A percentile compares a stretch with the other conserved stretches of the same genome.
phyloP scores from a whole-genome alignment of 2,888 invertebrate genomes.

The Anthophora plumipes region DNA sequence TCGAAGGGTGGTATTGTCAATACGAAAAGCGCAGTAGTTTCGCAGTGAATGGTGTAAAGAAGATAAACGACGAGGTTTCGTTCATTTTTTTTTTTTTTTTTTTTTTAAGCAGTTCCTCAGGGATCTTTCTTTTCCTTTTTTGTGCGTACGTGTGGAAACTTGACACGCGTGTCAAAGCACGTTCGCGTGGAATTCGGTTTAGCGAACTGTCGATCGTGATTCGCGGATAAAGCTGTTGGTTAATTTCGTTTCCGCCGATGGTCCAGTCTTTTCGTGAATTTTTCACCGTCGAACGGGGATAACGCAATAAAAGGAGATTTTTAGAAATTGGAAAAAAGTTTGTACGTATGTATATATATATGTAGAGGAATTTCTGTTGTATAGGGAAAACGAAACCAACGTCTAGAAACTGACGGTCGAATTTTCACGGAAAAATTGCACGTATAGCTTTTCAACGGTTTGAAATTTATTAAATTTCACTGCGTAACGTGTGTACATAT shows the following conservation, averaged over 20 bases:
- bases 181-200: slow-evolving; percentile 10
- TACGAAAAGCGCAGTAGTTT: not conserved
- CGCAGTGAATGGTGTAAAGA: slow-evolving; percentile 34
- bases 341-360: too few relatives aligned
- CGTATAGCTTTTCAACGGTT: not conserved
- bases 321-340: too few relatives aligned
- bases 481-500: not conserved
- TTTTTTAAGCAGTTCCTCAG: not conserved
- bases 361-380: too few relatives aligned
- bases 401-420: not conserved
- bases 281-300: not conserved
- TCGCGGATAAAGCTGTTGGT: not conserved
- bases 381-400: not conserved
- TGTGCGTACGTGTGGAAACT: too few relatives aligned
- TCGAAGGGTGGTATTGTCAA: slow-evolving; percentile 27
- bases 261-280: not conserved
- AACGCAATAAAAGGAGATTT: slow-evolving; percentile 1
- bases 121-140: not conserved
- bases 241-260: slow-evolving; percentile 4
- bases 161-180: slow-evolving; percentile 1
- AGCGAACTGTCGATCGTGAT: not conserved
- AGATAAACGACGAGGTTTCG: slow-evolving; percentile 44
- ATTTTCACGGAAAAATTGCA: not conserved
- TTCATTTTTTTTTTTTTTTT: too few relatives aligned
- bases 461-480: not conserved